Percentiles rank a stretch among this genome's conserved stretches.
Evolutionary conservation across 2,888 invertebrate species (phyloP).

Genomic region (Dendrolimus pini): DNA sequence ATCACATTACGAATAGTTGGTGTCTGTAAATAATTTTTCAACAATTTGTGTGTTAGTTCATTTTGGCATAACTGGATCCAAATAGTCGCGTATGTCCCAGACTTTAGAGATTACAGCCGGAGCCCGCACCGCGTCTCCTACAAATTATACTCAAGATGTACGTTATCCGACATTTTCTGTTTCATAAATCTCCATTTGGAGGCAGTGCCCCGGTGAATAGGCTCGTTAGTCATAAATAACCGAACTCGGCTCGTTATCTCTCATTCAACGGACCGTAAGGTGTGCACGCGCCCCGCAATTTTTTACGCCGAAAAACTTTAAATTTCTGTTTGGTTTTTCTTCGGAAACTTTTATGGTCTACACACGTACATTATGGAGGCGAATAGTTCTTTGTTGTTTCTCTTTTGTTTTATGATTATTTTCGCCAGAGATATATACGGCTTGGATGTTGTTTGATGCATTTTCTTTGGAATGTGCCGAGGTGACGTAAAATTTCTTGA

Average conservation of each 20-base stretch:
- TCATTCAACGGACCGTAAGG: conserved; percentile 55
- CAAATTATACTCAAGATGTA: conserved; percentile 59
- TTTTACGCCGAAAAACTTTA: conserved; percentile 31
- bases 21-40: too few relatives aligned
- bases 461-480: not conserved
- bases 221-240: conserved; percentile 74
- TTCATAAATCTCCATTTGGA: conserved; percentile 71
- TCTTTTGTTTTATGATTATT: conserved; percentile 2
- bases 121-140: conserved; percentile 22
- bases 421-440: not conserved
- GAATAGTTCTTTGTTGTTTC: not conserved
- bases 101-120: conserved; percentile 14
- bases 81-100: not conserved
- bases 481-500: not conserved
- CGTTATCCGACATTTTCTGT: conserved; percentile 64
- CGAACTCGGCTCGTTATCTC: conserved; percentile 68
- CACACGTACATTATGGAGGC: not conserved
- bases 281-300: conserved; percentile 26
- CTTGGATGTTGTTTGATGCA: not conserved
- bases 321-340: conserved; percentile 30
- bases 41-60: too few relatives aligned
- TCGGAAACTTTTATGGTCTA: conserved; percentile 15
- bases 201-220: conserved; percentile 59
- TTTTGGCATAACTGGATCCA: too few relatives aligned
- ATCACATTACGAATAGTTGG: too few relatives aligned